Percentiles rank a stretch among this genome's conserved stretches.
phyloP scores from a whole-genome alignment of 2,113 vertebrate genomes.

The Eurypyga helias region DNA sequence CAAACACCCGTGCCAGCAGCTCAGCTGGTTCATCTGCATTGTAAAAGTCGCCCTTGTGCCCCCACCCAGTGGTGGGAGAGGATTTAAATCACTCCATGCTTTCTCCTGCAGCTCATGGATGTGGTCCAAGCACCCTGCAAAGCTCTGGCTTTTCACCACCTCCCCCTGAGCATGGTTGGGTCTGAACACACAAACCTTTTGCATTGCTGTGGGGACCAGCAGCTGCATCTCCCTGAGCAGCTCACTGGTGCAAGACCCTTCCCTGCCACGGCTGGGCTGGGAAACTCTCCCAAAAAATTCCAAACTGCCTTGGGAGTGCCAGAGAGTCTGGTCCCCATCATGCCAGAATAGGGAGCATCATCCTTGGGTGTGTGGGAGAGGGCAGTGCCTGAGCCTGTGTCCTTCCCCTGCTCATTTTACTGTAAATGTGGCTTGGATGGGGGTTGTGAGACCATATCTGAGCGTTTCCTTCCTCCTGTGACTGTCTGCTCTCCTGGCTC shows the following conservation, averaged over 20 bases:
- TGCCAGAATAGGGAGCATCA: not conserved
- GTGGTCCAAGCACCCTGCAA: not conserved
- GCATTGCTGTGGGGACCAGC: not conserved
- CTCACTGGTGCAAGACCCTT: not conserved
- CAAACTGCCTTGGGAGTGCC: no score
- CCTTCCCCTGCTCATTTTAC: not conserved
- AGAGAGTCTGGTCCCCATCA: not conserved
- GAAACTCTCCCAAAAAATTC: not conserved
- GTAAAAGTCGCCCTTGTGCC: not conserved
- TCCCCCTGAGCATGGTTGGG: not conserved
- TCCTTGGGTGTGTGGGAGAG: not conserved
- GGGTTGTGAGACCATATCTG: rapidly evolving
- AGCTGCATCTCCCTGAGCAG: rapidly evolving
- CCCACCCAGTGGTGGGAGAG: not conserved
- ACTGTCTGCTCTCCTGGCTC: not conserved
- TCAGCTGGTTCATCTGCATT: not conserved
- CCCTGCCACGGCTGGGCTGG: not conserved
- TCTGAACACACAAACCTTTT: not conserved
- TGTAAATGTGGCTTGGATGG: not conserved
- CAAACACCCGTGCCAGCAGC: not conserved
- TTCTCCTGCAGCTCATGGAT: not conserved
- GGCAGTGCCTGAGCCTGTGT: not conserved
- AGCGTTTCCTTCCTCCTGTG: not conserved
- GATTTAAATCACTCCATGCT: not conserved
- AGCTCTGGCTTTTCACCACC: rapidly evolving